These are phyloP conservation scores for Diarsia mendica DNA, from an alignment of 2,888 invertebrate species.

Conservation along the genomic window DNA sequence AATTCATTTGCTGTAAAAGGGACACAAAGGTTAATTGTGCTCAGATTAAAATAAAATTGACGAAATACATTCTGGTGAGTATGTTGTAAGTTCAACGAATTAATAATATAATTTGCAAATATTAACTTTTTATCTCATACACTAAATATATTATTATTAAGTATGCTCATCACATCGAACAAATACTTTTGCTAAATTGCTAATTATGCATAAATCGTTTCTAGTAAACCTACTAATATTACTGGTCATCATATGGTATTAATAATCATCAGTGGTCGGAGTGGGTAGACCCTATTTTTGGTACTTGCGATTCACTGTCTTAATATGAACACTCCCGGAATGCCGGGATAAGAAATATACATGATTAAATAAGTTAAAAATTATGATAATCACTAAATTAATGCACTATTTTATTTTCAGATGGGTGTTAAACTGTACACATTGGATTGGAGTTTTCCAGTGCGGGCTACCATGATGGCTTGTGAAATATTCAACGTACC, in stretches of 20 bases:
- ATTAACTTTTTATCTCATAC: not conserved
- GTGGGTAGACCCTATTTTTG: no score
- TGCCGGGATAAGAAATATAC: no score
- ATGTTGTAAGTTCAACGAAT: not conserved
- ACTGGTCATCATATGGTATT: no score
- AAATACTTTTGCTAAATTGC: no score
- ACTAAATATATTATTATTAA: no score
- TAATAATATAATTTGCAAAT: not conserved
- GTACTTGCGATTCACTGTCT: no score
- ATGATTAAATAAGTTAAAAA: no score
- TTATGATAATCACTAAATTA: not conserved
- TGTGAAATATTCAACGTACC: constrained; percentile 74
- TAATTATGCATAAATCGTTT: no score
- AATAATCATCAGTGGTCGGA: no score
- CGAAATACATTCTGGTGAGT: not conserved
- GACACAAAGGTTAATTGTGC: not conserved
- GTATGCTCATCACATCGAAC: not conserved
- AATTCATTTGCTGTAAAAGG: not conserved
- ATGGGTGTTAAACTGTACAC: constrained; percentile 79
- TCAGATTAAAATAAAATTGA: not conserved
- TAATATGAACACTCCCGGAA: no score
- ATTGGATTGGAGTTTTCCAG: constrained; percentile 76
- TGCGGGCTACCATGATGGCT: constrained; percentile 77
- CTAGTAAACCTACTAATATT: no score
- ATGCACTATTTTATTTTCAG: constrained; percentile 56